Evolutionary conservation across 2,797 vertebrate genomes (phyloP).

Genomic region (Catamblyrhynchus diadema): DNA sequence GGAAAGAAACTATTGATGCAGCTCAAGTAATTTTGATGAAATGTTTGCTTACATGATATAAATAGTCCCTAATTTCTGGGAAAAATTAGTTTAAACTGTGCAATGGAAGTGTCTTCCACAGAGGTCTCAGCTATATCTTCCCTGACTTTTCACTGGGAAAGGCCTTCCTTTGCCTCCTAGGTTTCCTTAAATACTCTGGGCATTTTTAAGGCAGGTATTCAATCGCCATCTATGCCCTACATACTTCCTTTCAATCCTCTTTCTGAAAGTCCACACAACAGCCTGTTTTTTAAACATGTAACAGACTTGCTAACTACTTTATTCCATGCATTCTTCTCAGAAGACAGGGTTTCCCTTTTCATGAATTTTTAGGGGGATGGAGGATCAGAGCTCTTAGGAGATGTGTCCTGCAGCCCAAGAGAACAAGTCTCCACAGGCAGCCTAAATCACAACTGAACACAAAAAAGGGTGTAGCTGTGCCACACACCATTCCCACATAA

Average conservation of each 20-base stretch:
- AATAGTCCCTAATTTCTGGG: background rate
- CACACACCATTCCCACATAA: background rate
- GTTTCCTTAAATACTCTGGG: background rate
- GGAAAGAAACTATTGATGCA: background rate
- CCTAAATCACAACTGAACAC: background rate
- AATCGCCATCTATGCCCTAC: background rate
- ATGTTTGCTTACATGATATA: background rate
- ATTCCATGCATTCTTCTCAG: background rate
- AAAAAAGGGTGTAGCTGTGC: rapidly evolving
- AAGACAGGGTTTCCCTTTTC: background rate
- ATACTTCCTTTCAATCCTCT: background rate
- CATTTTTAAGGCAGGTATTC: background rate
- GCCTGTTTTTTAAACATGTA: background rate
- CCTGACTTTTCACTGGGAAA: background rate
- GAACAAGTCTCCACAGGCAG: background rate
- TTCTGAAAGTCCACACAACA: background rate
- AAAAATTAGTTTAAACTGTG: background rate
- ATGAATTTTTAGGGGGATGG: background rate
- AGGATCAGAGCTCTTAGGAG: background rate
- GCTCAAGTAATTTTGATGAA: background rate
- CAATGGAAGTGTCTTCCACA: background rate
- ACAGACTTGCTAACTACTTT: background rate
- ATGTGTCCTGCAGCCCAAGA: background rate
- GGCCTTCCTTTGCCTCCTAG: background rate
- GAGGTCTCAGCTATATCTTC: background rate